Base-by-base conservation (phyloP, 35 echinoderm and acorn worm genomes). In the Hemicentrotus pulcherrimus region DNA sequence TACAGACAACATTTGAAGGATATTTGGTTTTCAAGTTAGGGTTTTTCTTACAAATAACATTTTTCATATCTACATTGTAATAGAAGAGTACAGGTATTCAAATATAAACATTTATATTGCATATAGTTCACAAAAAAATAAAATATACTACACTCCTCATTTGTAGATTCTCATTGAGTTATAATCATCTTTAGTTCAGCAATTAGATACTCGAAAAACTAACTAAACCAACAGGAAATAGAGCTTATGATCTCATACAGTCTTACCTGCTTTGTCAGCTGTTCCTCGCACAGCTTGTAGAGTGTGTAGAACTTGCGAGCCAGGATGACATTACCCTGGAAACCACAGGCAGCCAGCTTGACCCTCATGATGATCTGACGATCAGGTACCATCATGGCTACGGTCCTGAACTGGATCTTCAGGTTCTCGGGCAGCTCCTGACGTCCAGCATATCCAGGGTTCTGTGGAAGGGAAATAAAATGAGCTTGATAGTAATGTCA, bases 231-330 rank as follows among this genome's bases (percentile, higher is more conserved):
- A 41, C 35, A 41, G 35, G 35, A 78, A 15, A 78, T 78, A 28
- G 52, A 78, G n/a, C 65, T 8, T 28, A 28, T n/a, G 0, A 45
- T 18, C 19, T 90, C 11, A 90, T 31, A 47, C 0, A 0, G 15
- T 32, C 88, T 93, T 12, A 98, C 97, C 96, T 99, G 98, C 86
- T 99, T 99, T 6, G 98, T 99, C 32, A 99, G 87, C 98, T 99
- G 98, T 95, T 99, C 98, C 95, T 99, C 98, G 96, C 98, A 99
- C 13, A 99, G 96, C 86, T 99, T 99, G 95, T 99, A 99, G n/a
- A 99, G 94, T 31, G 98, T 99, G 97, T 95, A 99, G 94, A 99
- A 99, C 91, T 99, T 99, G 46, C 98, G 92, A 86, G 98, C 98
- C 86, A 99, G 92, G 28, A 99, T 91, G 1, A 99, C 96, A 45